Evolutionary conservation across 2,113 vertebrate species (phyloP), one percentile per base, ranked within the genome.

Genomic region (Romanogobio albipinnatus): DNA sequence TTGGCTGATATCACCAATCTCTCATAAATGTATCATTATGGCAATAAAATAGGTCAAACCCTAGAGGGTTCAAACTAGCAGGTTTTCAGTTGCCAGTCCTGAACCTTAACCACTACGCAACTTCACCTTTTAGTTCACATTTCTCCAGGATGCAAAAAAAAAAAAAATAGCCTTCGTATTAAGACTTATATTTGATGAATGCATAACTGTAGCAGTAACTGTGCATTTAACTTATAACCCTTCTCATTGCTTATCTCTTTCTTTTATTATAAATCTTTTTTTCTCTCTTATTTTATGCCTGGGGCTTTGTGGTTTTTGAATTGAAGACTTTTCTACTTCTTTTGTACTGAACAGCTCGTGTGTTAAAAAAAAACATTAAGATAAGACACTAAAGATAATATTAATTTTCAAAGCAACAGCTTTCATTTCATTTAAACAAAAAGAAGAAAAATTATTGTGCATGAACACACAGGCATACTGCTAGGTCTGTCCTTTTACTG

Each of bases 401-500:
- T 68, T 68, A 14, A 81, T 53, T 81, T 53, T 68, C 79, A 53
- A 26, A 81, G 45, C 24, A n/a, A 29, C 8, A 29, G 26, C 45
- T 81, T 53, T 68, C 13, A 17, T 13, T 19, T 68, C 24, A 66
- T 51, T 51, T 81, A 22, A 49, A 81, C n/a, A 49, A 68, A 81
- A 47, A 64, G 14, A 80, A 36, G 15, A 36, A 5, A 80, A 39
- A 78, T 71, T 5, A 39, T 9, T 56, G 22, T 11, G 56, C 45
- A n/a, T 26, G 5, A 36, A 73, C 22, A 24, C 39, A 45, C 51
- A n/a, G 10, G 10, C 29, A 43, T 47, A 73, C 33, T 49, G 17
- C 62, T 45, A 58, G 76, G 22, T 71, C n/a, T 74, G 79, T 85
- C 84, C 78, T 87, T 82, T 82, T 73, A 59, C 74, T 78, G 64